Evolutionary conservation across 2,888 invertebrate genomes (phyloP), one percentile per base, ranked within the genome.

Genomic region (Heteromurus nitidus): DNA sequence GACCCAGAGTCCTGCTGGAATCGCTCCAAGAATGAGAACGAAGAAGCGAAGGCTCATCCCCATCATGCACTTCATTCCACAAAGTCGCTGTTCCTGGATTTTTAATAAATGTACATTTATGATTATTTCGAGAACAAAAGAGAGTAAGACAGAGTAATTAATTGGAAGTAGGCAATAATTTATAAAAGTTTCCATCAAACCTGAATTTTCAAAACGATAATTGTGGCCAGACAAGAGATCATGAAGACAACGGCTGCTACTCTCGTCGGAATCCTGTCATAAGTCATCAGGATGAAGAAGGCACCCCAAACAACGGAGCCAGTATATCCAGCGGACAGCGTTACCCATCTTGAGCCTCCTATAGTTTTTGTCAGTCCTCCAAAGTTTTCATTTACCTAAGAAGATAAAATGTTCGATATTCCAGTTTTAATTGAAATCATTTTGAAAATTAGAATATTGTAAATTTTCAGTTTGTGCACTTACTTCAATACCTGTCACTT

Each of bases 221-320:
- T 80, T 3, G 85, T 85, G 16, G 82, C 74, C 5, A 85, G 2
- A 68, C 85, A 85, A 0, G 84, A 64, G 18, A 84, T 44, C 72
- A 85, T 85, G 50, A 85, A 85, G 0, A 85, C 82, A 53, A 64
- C 73, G 16, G 82, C 69, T 11, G 85, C 85, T 67, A 85, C 75
- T 73, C 50, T 64, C 2, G 85, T 85, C 3, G 84, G 84, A n/a
- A 84, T 47, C 13, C n/a, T 55, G 16, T 82, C 82, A 84, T 84
- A 85, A 9, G 85, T 83, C 85, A 85, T 85, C 7, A 85, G 64
- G 44, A 85, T 84, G 24, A 85, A 85, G 67, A 85, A 85, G 11
- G 83, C 36, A 9, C 85, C 85, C 84, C 84, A 85, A 0, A 85
- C 76, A 0, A 84, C 84, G 0, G 85, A 85, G 3, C 85, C 85